A percentile compares a stretch with the other conserved stretches of the same genome.
Conservation (phyloP, 2,113 vertebrate species). For the Oreochromis tanganicae region DNA sequence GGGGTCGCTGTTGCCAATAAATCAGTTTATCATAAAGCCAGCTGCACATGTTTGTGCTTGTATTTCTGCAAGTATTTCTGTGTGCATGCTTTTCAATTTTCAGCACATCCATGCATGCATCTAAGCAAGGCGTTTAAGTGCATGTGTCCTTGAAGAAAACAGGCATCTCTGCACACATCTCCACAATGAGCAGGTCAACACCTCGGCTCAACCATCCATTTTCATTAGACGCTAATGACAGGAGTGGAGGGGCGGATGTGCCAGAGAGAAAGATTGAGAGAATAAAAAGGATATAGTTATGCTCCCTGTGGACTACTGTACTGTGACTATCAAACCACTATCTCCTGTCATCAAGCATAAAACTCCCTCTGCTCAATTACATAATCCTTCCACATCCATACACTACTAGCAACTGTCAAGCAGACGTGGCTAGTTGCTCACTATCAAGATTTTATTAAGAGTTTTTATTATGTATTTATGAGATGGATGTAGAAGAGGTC, state of each 20-base stretch:
- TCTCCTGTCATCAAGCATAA: slow-evolving; percentile 25
- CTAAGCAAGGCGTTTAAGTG: neutral
- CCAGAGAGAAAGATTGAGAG: neutral
- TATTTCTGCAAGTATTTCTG: neutral
- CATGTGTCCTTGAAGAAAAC: neutral
- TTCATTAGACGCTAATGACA: slow-evolving; percentile 54
- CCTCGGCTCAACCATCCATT: slow-evolving; percentile 45
- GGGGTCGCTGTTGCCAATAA: neutral
- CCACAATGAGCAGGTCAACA: slow-evolving; percentile 42
- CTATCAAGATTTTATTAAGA: slow-evolving; percentile 1
- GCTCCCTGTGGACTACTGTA: slow-evolving; percentile 34
- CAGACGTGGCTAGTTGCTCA: neutral
- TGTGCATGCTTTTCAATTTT: neutral
- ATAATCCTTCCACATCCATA: slow-evolving; percentile 31
- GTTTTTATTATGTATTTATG: neutral
- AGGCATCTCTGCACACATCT: slow-evolving; percentile 8
- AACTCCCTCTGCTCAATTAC: slow-evolving; percentile 39
- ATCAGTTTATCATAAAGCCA: neutral
- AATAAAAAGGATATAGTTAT: slow-evolving; percentile 28
- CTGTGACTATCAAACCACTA: slow-evolving; percentile 38
- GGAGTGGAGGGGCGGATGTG: neutral
- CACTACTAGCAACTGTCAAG: neutral
- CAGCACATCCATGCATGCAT: neutral
- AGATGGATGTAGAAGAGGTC: neutral
- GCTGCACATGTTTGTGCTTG: neutral